phyloP scores from a whole-genome alignment of 2,888 invertebrate species.

The Ectropis crepuscularia region DNA sequence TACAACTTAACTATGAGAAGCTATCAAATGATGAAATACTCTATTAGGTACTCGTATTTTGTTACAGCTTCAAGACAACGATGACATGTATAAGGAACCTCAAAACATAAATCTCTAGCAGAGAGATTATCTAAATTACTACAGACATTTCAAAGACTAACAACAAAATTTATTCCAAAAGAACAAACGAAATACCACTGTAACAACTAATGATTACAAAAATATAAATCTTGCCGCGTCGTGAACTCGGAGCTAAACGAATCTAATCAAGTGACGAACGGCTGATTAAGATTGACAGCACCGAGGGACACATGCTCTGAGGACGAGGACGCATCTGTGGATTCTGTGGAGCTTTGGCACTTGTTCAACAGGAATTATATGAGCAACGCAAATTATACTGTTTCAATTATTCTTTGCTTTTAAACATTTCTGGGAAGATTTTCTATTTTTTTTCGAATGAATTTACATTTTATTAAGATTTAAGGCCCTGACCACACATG shows the following conservation, averaged over 20 bases:
- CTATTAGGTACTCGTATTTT: too few species aligned
- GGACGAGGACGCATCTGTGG: slow-evolving; percentile 25
- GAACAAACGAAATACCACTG: slow-evolving; percentile 9
- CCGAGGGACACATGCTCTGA: slow-evolving; percentile 31
- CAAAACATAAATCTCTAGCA: not conserved
- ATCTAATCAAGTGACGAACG: slow-evolving; percentile 51
- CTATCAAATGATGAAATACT: too few species aligned
- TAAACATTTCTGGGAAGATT: too few species aligned
- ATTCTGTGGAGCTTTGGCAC: slow-evolving; percentile 32
- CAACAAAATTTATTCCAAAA: not conserved
- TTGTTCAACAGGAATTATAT: slow-evolving; percentile 29
- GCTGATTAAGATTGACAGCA: slow-evolving; percentile 59
- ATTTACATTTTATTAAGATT: too few species aligned
- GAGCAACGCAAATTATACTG: not conserved
- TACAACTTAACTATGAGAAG: too few species aligned
- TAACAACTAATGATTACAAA: slow-evolving; percentile 14
- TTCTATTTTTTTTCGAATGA: too few species aligned
- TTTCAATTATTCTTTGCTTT: not conserved
- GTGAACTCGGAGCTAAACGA: slow-evolving; percentile 41
- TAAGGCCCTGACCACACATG: too few species aligned
- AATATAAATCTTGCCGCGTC: slow-evolving; percentile 29
- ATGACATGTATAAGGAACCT: too few species aligned
- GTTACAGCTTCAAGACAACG: too few species aligned
- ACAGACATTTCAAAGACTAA: not conserved
- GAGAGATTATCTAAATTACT: not conserved